Evolutionary conservation across 2,113 vertebrate species (phyloP).

Genomic region (Hippocampus zosterae): DNA sequence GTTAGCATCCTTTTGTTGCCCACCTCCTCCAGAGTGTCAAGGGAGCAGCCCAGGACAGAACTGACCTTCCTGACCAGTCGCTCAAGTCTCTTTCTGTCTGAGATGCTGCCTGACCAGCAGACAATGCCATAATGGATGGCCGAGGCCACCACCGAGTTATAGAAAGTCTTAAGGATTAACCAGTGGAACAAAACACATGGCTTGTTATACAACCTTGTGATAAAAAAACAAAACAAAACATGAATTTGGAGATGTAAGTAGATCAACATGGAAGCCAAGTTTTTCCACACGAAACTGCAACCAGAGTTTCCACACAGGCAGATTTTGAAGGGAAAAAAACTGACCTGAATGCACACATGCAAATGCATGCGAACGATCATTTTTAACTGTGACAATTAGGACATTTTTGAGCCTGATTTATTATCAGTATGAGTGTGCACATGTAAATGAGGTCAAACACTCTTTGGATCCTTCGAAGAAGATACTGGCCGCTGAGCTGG

Average conservation of each 20-base stretch:
- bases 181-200: constrained; percentile 16
- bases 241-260: constrained; percentile 28
- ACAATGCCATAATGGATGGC: too few relatives aligned
- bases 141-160: too few relatives aligned
- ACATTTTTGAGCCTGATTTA: not conserved
- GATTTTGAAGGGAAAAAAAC: not conserved
- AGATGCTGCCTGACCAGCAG: too few relatives aligned
- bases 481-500: too few relatives aligned
- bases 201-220: constrained; percentile 26
- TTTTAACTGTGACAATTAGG: not conserved
- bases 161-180: too few relatives aligned
- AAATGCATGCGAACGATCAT: not conserved
- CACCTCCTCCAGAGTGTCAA: too few relatives aligned
- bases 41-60: too few relatives aligned
- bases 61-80: too few relatives aligned
- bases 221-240: constrained; percentile 19
- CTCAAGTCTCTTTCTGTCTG: too few relatives aligned
- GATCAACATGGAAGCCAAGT: constrained; percentile 28
- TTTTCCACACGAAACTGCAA: not conserved
- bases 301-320: not conserved
- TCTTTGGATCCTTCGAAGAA: too few relatives aligned
- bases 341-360: not conserved
- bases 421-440: not conserved
- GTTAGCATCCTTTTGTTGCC: too few relatives aligned
- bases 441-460: too few relatives aligned